Conservation (phyloP, 2,797 vertebrate species). For the Acanthurus tractus region DNA sequence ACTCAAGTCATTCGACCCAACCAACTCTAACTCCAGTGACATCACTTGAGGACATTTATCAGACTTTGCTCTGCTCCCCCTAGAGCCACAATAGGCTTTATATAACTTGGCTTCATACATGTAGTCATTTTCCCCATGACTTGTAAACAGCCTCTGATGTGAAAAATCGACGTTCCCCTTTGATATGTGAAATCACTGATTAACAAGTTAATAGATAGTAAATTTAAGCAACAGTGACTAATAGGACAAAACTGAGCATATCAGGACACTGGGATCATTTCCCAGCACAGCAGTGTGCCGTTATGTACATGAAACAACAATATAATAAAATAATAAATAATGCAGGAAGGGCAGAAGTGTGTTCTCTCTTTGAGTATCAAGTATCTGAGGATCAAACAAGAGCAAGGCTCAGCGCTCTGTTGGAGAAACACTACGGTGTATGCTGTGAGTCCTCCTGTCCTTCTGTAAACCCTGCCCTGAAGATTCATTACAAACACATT, state of each 20-base stretch:
- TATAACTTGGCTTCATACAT: neutral
- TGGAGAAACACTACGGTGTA: constrained; percentile 13
- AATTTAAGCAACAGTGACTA: neutral
- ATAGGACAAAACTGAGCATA: neutral
- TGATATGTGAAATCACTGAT: neutral
- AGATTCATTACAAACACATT: constrained; percentile 49
- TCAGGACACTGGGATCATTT: neutral
- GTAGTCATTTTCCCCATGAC: neutral
- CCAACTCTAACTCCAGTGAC: neutral
- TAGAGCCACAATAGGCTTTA: neutral
- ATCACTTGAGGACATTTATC: neutral
- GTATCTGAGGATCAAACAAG: neutral
- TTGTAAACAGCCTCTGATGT: neutral
- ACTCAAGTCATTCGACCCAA: neutral
- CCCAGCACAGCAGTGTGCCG: neutral
- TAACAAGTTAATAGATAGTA: neutral
- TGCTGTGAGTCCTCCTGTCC: neutral
- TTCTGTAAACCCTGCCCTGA: constrained; percentile 6
- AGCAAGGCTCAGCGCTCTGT: constrained; percentile 14
- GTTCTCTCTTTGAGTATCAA: neutral
- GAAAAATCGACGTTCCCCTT: neutral
- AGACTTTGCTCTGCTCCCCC: too few relatives aligned
- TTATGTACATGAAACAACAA: neutral
- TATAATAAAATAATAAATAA: neutral
- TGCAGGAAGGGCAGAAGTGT: neutral